Conservation (phyloP, 1,140 invertebrate species). For the Gyrodactylus bullatarudis region DNA sequence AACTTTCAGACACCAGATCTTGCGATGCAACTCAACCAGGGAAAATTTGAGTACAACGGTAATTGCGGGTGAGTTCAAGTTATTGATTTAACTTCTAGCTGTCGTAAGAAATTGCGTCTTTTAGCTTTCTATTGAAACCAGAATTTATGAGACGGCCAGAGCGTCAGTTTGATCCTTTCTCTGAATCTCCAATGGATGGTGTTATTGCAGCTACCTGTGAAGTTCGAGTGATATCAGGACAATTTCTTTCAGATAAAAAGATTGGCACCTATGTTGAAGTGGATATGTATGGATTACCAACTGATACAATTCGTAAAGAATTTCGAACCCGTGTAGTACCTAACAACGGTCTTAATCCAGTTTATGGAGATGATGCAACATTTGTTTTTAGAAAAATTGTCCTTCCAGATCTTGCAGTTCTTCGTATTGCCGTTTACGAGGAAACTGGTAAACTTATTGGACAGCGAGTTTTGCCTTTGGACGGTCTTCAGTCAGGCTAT, state of each 20-base stretch:
- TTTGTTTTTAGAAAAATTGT: conserved; percentile 95
- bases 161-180: conserved; percentile 85
- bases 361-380: conserved; percentile 76
- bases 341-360: conserved; percentile 59
- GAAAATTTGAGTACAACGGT: conserved; percentile 98
- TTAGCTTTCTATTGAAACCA: conserved; percentile 77
- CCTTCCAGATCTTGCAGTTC: conserved; percentile 71
- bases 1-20: conserved; percentile 98
- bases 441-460: conserved; percentile 83
- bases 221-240: conserved; percentile 87
- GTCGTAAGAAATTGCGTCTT: background rate
- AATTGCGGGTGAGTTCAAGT: conserved; percentile 38
- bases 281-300: conserved; percentile 94
- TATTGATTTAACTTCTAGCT: background rate
- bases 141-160: conserved; percentile 92
- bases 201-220: conserved; percentile 92
- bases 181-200: conserved; percentile 89
- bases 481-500: conserved; percentile 77
- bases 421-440: conserved; percentile 90
- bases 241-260: conserved; percentile 95
- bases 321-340: conserved; percentile 78
- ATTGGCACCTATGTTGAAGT: conserved; percentile 96
- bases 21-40: conserved; percentile 96
- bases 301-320: conserved; percentile 90
- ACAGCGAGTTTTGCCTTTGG: conserved; percentile 74